These are phyloP conservation scores for Varanus komodoensis DNA, from an alignment of 2,113 vertebrate genomes.

Conservation along the genomic window DNA sequence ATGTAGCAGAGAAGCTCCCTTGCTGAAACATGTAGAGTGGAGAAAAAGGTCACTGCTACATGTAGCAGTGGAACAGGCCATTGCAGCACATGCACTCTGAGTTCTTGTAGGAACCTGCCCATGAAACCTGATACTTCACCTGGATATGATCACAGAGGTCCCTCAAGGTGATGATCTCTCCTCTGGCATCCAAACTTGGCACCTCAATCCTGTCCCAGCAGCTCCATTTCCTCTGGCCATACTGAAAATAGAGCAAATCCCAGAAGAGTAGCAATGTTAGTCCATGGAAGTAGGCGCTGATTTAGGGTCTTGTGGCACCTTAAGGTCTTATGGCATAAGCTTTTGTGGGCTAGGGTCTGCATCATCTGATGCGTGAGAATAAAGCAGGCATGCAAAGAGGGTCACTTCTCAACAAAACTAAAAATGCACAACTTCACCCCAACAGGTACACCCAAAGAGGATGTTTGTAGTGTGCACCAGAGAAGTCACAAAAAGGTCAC, in stretches of 20 bases:
- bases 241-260: constrained; percentile 75
- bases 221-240: constrained; percentile 79
- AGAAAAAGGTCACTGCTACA: not conserved
- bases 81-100: not conserved
- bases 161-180: constrained; percentile 84
- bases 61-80: not conserved
- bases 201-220: constrained; percentile 84
- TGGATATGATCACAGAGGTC: constrained; percentile 83
- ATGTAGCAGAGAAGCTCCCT: not conserved
- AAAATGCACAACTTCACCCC: not conserved
- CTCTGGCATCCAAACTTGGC: constrained; percentile 64
- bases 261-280: not conserved
- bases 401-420: not conserved
- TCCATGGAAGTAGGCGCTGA: not conserved
- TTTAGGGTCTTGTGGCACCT: not conserved
- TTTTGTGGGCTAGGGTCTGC: not conserved
- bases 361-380: constrained; percentile 23
- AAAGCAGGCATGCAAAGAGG: constrained; percentile 16
- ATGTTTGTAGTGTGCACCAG: not conserved
- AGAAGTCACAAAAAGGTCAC: not conserved
- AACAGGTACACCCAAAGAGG: not conserved
- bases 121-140: constrained; percentile 70
- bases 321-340: not conserved
- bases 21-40: not conserved
- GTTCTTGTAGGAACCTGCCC: not conserved